Percentiles rank a stretch among this genome's conserved stretches.
Evolutionary conservation across 2,888 invertebrate species (phyloP).

Genomic region (Leuctra nigra): DNA sequence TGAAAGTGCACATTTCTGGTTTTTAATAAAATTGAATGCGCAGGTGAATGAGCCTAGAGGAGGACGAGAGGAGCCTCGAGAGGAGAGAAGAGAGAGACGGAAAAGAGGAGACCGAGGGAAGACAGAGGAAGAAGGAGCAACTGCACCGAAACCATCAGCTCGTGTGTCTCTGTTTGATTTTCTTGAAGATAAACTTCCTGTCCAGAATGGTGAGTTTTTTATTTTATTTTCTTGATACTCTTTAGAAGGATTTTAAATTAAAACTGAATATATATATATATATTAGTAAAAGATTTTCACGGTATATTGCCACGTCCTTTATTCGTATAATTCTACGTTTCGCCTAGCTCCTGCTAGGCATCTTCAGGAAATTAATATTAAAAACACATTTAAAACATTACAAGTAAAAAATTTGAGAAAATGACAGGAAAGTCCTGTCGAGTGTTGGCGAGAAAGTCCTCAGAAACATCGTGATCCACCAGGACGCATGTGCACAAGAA

Average conservation of each 20-base stretch:
- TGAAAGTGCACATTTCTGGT: too few relatives aligned
- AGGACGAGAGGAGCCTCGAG: slow-evolving; percentile 35
- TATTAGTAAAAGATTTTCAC: background rate
- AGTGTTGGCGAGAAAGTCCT: too few relatives aligned
- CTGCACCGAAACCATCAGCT: slow-evolving; percentile 63
- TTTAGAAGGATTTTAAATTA: background rate
- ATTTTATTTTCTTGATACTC: background rate
- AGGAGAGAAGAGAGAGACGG: slow-evolving; percentile 33
- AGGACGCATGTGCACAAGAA: too few relatives aligned
- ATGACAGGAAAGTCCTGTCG: too few relatives aligned
- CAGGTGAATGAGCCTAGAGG: slow-evolving; percentile 6
- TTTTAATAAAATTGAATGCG: too few relatives aligned
- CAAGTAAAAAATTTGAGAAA: too few relatives aligned
- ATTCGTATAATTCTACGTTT: too few relatives aligned
- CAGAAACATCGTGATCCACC: too few relatives aligned
- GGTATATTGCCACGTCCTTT: too few relatives aligned
- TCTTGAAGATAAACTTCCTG: slow-evolving; percentile 69
- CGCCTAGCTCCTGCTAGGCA: too few relatives aligned
- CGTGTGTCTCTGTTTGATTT: slow-evolving; percentile 78
- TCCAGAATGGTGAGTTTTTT: slow-evolving; percentile 26
- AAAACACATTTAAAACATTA: too few relatives aligned
- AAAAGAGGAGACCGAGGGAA: slow-evolving; percentile 38
- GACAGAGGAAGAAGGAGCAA: slow-evolving; percentile 44
- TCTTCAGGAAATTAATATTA: too few relatives aligned
- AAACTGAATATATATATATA: background rate